Base-by-base conservation (phyloP, 2,888 invertebrate species). In the Acleris literana region DNA sequence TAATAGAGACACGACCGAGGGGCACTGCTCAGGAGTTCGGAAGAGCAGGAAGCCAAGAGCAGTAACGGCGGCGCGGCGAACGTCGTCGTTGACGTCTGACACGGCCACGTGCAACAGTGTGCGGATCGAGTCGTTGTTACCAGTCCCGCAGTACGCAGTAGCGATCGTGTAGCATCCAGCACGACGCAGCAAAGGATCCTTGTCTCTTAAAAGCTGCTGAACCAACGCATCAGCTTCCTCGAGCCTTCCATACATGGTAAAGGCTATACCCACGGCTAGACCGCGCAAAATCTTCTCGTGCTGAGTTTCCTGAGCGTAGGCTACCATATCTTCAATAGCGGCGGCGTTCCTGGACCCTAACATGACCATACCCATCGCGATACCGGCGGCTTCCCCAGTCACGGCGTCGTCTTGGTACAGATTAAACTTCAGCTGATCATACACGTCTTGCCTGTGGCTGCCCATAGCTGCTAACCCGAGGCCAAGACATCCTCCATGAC, bases 321-420 rank as follows among this genome's bases (percentile, higher is more conserved):
- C 96, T 54, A 98, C 97, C 98, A 99, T 98, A 82, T 98, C 98
- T 85, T 97, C 96, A 72, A 98, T 97, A 3, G 97, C 97, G 69
- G 96, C 95, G 0, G 96, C 95, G 78, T 97, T 95, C 82, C 98
- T 97, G 0, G 99, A 99, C 2, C 99, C 99, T 75, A 99, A 92
- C 99, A 99, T 99, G 0, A 99, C 99, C 95, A 99, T 96, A 55
- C 99, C 99, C 99, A 99, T 99, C 1, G 99, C 98, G 73, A 99
- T 97, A 69, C 99, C 99, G 33, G 99, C 99, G 6, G 99, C 99
- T 91, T 99, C 99, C 33, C 99, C 99, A 25, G 99, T 99, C 0
- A 99, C 98, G 0, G 99, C 99, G 88, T 99, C 99, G 87, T 99
- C 99, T 90, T 99, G 98, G 81, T 98, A 99, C 68, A 99, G 93